Percentiles rank a stretch among this genome's conserved stretches.
Conservation (phyloP, 2,797 vertebrate genomes). For the Falco naumanni region DNA sequence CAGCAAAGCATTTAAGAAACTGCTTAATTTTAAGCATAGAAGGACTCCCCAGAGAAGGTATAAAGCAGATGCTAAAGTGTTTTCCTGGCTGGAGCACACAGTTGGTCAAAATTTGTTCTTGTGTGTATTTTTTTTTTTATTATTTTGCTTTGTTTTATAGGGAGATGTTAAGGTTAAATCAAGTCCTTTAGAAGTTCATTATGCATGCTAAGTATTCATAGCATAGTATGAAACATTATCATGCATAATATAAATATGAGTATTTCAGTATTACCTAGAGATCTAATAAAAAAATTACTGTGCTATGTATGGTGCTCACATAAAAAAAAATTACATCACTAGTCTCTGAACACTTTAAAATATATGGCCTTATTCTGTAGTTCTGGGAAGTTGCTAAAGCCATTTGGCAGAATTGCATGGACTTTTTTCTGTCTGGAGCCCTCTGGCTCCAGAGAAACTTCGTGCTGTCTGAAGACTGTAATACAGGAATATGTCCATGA, state of each 20-base stretch:
- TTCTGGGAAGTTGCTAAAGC: not conserved
- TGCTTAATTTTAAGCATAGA: slow-evolving; percentile 58
- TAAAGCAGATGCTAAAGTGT: slow-evolving; percentile 35
- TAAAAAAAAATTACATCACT: not conserved
- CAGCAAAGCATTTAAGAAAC: slow-evolving; percentile 52
- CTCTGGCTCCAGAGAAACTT: not conserved
- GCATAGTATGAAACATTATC: not conserved
- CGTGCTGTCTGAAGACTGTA: not conserved
- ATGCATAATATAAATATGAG: not conserved
- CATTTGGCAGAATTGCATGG: not conserved
- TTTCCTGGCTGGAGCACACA: not conserved
- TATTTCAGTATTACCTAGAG: not conserved
- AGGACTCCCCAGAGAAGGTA: slow-evolving; percentile 32
- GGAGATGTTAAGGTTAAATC: not conserved
- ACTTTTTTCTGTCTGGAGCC: not conserved
- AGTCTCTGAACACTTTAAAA: not conserved
- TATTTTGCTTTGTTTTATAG: not conserved
- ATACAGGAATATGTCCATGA: not conserved
- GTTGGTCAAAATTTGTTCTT: slow-evolving; percentile 40
- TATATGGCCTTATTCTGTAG: not conserved
- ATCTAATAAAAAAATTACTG: not conserved
- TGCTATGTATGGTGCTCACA: not conserved
- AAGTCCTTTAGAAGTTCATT: slow-evolving; percentile 9
- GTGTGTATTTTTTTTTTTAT: not conserved
- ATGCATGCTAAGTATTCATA: not conserved